Base-by-base conservation (phyloP, 2,797 vertebrate genomes). In the Galagoides demidoff region DNA sequence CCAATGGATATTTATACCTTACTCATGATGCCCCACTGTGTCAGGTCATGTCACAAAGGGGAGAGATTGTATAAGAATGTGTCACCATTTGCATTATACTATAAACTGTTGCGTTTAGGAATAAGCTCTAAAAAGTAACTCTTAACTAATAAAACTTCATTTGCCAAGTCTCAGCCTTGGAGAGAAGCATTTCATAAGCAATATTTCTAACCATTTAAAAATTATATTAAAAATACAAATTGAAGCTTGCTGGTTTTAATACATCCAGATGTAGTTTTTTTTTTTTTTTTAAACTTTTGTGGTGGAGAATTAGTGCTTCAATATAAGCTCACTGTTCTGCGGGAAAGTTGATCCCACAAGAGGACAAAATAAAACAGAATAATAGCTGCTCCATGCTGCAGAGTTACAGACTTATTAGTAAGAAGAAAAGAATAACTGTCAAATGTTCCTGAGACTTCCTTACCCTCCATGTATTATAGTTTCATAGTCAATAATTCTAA, bases 141-240 rank as follows among this genome's bases (percentile, higher is more conserved):
- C 39, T 92, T 63, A 93, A 87, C 85, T 96, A 89, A 94, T 96
- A 89, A 94, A 98, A 85, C 92, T 97, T 96, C 96, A 95, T 87
- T 81, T 68, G 93, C 81, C 92, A 96, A 93, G 79, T 97, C 82
- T 97, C 79, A 1, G 0, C 73, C 90, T 74, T 11, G 55, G 90
- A 97, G 93, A 97, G 97, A 92, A 94, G 66, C 97, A 97, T 97
- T 92, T 97, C 90, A 93, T 74, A 96, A 97, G 92, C 39, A 92
- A 61, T 97, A 85, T 87, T 71, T 4, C 37, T 89, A 93, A 66
- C 59, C 96, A 92, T 96, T 98, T 97, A 94, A 97, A 96, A 82
- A 87, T 94, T 85, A 93, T 95, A 81, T 74, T 89, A 87, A 91
- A 93, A 95, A n/a, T 79, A 68, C 57, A 96, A 82, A 94, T 83